Conservation (phyloP, 1,140 invertebrate genomes). For the Pachypeltis micranthus region DNA sequence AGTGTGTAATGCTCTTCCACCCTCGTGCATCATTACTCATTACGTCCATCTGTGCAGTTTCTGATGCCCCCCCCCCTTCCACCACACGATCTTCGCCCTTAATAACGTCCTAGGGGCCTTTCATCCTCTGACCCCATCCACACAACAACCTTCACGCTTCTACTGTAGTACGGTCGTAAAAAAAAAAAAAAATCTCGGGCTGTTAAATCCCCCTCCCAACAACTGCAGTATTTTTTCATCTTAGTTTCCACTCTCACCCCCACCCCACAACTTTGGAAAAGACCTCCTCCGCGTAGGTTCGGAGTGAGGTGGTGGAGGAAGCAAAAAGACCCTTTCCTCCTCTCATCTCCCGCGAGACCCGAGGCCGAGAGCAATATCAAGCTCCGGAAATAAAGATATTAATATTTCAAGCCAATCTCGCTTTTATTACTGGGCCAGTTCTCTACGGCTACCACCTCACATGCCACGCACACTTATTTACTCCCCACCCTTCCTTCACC, state of each 20-base stretch:
- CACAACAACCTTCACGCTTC: background rate
- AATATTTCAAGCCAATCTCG: constrained; percentile 15
- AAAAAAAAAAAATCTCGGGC: no score
- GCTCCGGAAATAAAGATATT: constrained; percentile 20
- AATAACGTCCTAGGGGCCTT: background rate
- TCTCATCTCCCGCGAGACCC: background rate
- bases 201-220: background rate
- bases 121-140: background rate
- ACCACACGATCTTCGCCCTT: background rate
- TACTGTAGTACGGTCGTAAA: constrained; percentile 1
- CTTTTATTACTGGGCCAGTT: constrained; percentile 4
- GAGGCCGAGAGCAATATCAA: constrained; percentile 7
- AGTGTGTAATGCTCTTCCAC: no score
- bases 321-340: background rate
- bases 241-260: no score
- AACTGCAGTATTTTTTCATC: no score
- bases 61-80: no score
- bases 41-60: constrained; percentile 6
- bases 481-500: background rate
- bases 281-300: no score
- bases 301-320: background rate
- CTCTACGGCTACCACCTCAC: constrained; percentile 4
- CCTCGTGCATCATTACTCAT: constrained; percentile 4
- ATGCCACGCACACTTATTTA: constrained; percentile 15
- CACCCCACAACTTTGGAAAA: no score